Evolutionary conservation across 2,888 invertebrate species (phyloP).

Genomic region (Aphrophora alni): DNA sequence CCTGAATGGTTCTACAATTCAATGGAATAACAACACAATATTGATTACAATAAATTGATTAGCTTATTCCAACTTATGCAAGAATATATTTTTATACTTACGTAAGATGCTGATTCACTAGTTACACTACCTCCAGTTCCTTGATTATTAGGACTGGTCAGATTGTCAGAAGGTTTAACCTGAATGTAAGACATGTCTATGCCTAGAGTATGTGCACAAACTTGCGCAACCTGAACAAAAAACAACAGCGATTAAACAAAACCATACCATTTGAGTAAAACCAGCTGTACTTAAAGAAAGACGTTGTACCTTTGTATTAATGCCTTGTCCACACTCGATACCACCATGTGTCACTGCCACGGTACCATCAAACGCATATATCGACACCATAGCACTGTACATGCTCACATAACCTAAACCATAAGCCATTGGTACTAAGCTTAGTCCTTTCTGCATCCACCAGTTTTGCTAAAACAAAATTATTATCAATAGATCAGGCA

Average conservation of each 20-base stretch:
- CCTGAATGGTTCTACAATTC: too few relatives aligned
- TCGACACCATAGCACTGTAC: slow-evolving; percentile 68
- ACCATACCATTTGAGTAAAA: neutral
- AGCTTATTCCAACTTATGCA: too few relatives aligned
- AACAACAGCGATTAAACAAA: neutral
- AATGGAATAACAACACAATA: too few relatives aligned
- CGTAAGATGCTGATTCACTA: slow-evolving; percentile 51
- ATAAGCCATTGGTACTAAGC: slow-evolving; percentile 8
- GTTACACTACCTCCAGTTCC: slow-evolving; percentile 57
- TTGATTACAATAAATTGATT: too few relatives aligned
- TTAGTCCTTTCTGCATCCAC: slow-evolving; percentile 16
- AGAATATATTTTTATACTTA: slow-evolving; percentile 35
- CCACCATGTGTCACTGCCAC: slow-evolving; percentile 76
- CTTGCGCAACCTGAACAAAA: slow-evolving; percentile 55
- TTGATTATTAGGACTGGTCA: slow-evolving; percentile 56
- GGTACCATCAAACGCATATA: slow-evolving; percentile 74
- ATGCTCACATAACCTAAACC: slow-evolving; percentile 62
- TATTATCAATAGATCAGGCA: too few relatives aligned
- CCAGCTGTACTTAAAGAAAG: neutral
- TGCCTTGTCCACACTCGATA: slow-evolving; percentile 81
- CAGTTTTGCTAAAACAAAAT: neutral
- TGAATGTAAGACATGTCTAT: slow-evolving; percentile 57
- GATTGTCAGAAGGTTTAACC: slow-evolving; percentile 56
- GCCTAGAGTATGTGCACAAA: slow-evolving; percentile 58
- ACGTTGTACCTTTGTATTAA: slow-evolving; percentile 73